Evolutionary conservation across 2,888 invertebrate genomes (phyloP).

Genomic region (Ceratothoa steindachneri): DNA sequence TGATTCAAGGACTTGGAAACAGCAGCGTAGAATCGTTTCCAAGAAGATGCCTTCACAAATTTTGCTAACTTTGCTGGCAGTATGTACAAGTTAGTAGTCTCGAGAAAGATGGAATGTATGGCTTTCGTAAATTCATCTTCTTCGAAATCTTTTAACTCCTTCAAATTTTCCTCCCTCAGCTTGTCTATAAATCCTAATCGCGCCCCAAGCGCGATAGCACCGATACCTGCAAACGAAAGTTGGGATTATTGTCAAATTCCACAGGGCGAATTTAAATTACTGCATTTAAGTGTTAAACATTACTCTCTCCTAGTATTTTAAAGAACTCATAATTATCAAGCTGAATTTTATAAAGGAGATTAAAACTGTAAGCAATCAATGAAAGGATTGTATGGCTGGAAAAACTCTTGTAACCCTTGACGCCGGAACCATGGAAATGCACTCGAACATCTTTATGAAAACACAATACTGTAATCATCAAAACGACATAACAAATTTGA

Average conservation of each 20-base stretch:
- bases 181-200: not conserved
- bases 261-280: not conserved
- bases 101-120: not conserved
- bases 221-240: conserved; percentile 5
- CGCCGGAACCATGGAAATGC: too few species aligned
- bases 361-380: too few species aligned
- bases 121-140: conserved; percentile 1
- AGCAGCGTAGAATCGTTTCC: not conserved
- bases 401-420: too few species aligned
- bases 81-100: not conserved
- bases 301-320: too few species aligned
- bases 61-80: not conserved
- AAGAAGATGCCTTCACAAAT: not conserved
- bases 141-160: not conserved
- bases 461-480: too few species aligned
- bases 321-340: not conserved
- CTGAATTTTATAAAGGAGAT: not conserved
- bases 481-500: too few species aligned
- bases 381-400: too few species aligned
- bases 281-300: too few species aligned
- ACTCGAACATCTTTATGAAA: too few species aligned
- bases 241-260: too few species aligned
- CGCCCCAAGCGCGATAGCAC: not conserved
- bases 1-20: not conserved
- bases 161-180: not conserved